A percentile compares a stretch with the other conserved stretches of the same genome.
Conservation (phyloP, 2,888 invertebrate genomes). For the Macrophya alboannulata region DNA sequence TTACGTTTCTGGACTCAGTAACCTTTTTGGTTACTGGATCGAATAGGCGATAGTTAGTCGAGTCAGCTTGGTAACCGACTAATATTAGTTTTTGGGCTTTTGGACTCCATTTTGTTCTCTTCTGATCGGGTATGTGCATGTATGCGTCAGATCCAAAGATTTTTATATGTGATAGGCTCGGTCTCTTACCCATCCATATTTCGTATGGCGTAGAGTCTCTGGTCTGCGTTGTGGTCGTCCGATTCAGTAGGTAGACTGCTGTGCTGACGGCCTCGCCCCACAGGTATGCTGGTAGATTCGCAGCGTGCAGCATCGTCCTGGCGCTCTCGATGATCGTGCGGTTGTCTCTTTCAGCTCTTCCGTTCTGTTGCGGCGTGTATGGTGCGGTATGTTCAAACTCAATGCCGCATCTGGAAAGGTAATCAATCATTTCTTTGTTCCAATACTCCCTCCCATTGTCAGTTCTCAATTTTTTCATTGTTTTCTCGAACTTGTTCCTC, state of each 20-base stretch:
- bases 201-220: not conserved
- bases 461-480: not conserved
- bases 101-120: not conserved
- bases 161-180: not conserved
- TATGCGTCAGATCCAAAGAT: not conserved
- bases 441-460: slow-evolving; percentile 19
- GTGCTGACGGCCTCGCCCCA: slow-evolving; percentile 11
- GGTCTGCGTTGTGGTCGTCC: not conserved
- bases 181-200: not conserved
- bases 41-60: not conserved
- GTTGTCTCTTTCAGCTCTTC: not conserved
- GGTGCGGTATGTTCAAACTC: not conserved
- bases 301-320: not conserved
- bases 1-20: no score
- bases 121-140: not conserved
- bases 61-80: not conserved
- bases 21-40: not conserved
- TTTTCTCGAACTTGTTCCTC: not conserved
- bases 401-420: not conserved
- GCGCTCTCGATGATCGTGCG: slow-evolving; percentile 15
- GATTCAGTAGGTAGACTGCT: slow-evolving; percentile 18
- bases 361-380: slow-evolving; percentile 27
- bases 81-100: not conserved
- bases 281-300: not conserved
- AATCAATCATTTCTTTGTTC: not conserved